Base-by-base conservation (phyloP, 2,888 invertebrate genomes). In the Oscheius sp. region DNA sequence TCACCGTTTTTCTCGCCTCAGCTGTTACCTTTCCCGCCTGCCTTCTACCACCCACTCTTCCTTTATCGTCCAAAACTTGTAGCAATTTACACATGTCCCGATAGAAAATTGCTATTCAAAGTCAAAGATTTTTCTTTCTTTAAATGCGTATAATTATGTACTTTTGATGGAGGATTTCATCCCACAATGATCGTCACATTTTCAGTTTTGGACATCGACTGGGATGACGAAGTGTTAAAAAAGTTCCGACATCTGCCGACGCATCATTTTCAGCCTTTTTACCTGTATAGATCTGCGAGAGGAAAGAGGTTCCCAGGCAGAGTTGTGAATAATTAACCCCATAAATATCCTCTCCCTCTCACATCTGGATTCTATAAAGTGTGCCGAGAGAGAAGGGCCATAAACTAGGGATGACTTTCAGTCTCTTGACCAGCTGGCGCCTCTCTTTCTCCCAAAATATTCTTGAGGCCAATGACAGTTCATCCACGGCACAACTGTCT, bases 31-130 rank as follows among this genome's bases (percentile, higher is more conserved):
- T 35, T 35, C 35, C 58, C 58, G n/a, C 27, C n/a, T 9, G 7
- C 27, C 25, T 58, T 61, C 35, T 61, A n/a, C 43, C 43, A 61
- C 61, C 35, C 61, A 13, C 59, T 29, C 41, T 59, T 29, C 59
- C 35, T 41, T 13, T 35, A 35, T n/a, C 43, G 21, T 61, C 61
- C n/a, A 61, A 61, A 61, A 61, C 43, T 43, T 41, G 61, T 41
- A 43, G n/a, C 61, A 61, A 61, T 61, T 61, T 41, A 41, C 41
- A 61, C 61, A n/a, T 43, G 21, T n/a, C 41, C 61, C 43, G 58
- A 16, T 16, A 1, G 58, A 58, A 58, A 58, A 58, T 58, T 58
- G 35, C 35, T 35, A 9, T 21, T 35, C 5, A 35, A 35, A 35
- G 35, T 35, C 27, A 12, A 6, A 29, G 58, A 58, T 58, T 58